Base-by-base conservation (phyloP, 2,888 invertebrate genomes). In the Xestia ashworthii region DNA sequence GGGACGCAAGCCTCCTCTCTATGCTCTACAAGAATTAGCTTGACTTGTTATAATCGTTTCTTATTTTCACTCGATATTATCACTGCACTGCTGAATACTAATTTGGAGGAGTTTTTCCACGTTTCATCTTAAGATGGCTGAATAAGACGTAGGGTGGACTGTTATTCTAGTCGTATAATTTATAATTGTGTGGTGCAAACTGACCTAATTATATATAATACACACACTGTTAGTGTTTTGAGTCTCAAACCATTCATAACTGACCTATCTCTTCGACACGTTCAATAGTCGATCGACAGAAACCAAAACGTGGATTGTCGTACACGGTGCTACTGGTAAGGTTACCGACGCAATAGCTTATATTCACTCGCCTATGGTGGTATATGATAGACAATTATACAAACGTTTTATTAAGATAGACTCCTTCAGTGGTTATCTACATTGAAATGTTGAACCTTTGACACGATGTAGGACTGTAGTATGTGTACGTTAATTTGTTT, bases 321-420 rank as follows among this genome's bases (percentile, higher is more conserved):
- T 94, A 94, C 87, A 91, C 90, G 90, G 16, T 91, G 92, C 92
- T 93, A 93, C 92, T 81, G 89, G 89, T 94, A 94, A 95, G 94
- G 93, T 93, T 93, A 92, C 88, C 86, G 82, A 87, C 87, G 92
- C 90, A 92, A 90, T 91, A 88, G 87, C 88, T 86, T 76, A 84
- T 67, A 75, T 69, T 44, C 46, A 22, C 38, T 80, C 44, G 71
- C 80, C 70, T n/a, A n/a, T n/a, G n/a, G n/a, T n/a, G n/a, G n/a
- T n/a, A n/a, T n/a, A n/a, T n/a, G 25, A 55, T 41, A 75, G 80
- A 67, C 50, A 72, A 66, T 67, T 62, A 44, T 32, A 78, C 22
- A 78, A 78, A 16, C n/a, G 41, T 53, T 41, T 58, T 50, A 50
- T 82, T 76, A 44, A 41, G n/a, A 41, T 44, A 69, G 53, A 62